phyloP scores from a whole-genome alignment of 1,140 invertebrate genomes.

The Euwallacea similis region DNA sequence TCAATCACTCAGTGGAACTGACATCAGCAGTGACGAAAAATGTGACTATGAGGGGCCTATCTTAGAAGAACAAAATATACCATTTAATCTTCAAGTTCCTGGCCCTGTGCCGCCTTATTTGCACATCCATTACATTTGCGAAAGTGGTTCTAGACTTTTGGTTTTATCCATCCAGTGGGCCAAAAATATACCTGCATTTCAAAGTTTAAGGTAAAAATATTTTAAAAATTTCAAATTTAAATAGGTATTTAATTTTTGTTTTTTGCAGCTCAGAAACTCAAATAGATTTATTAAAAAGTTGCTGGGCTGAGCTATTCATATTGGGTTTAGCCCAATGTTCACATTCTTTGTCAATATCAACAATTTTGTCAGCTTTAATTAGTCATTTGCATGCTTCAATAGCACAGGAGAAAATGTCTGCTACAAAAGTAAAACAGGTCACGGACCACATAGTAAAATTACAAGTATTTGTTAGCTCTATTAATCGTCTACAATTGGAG shows the following conservation, averaged over 20 bases:
- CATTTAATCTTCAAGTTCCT: constrained; percentile 82
- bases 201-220: constrained; percentile 67
- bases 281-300: constrained; percentile 77
- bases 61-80: constrained; percentile 67
- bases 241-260: constrained; percentile 14
- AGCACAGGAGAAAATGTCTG: constrained; percentile 72
- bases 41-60: constrained; percentile 62
- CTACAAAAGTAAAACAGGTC: constrained; percentile 72
- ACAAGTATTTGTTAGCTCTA: constrained; percentile 78
- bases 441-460: constrained; percentile 82
- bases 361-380: constrained; percentile 81
- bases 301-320: constrained; percentile 92
- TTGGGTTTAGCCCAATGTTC: constrained; percentile 90
- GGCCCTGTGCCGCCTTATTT: constrained; percentile 78
- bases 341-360: constrained; percentile 74
- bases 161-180: constrained; percentile 90
- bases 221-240: constrained; percentile 18
- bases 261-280: constrained; percentile 78
- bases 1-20: constrained; percentile 51
- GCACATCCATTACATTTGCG: constrained; percentile 89
- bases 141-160: constrained; percentile 84
- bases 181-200: constrained; percentile 79
- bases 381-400: constrained; percentile 68
- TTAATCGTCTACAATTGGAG: constrained; percentile 76
- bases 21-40: constrained; percentile 42